Percentiles rank a stretch among this genome's conserved stretches.
These are phyloP conservation scores for Nebria ingens DNA, from an alignment of 1,140 invertebrate species.

Conservation along the genomic window DNA sequence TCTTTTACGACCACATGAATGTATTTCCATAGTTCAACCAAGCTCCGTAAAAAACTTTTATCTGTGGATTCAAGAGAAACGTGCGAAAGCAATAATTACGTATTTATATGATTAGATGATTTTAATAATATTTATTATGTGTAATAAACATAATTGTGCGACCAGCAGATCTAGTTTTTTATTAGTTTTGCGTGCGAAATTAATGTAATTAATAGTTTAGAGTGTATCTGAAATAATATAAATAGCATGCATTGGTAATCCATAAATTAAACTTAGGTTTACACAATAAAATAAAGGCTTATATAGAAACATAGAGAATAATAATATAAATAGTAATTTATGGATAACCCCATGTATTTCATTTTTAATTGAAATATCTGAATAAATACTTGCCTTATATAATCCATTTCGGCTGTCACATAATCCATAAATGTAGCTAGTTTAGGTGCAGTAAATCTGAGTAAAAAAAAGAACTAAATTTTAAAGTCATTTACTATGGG, in stretches of 20 bases:
- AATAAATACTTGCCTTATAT: conserved; percentile 5
- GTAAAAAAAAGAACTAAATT: conserved; percentile 1
- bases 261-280: conserved; percentile 3
- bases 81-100: too few species aligned
- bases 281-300: not conserved
- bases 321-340: conserved; percentile 3
- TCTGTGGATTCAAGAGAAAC: too few species aligned
- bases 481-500: not conserved
- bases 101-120: too few species aligned
- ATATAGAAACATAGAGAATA: not conserved
- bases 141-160: too few species aligned
- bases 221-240: not conserved
- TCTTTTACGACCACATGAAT: too few species aligned
- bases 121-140: too few species aligned
- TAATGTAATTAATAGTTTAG: too few species aligned
- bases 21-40: too few species aligned
- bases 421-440: conserved; percentile 8
- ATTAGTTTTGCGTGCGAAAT: too few species aligned
- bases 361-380: not conserved
- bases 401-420: conserved; percentile 2
- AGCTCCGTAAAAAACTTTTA: too few species aligned
- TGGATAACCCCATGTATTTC: conserved; percentile 5
- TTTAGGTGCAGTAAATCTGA: conserved; percentile 8
- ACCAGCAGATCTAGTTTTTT: too few species aligned
- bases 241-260: not conserved